Conservation (phyloP, 2,113 vertebrate species). For the Rhabdomys dilectus region DNA sequence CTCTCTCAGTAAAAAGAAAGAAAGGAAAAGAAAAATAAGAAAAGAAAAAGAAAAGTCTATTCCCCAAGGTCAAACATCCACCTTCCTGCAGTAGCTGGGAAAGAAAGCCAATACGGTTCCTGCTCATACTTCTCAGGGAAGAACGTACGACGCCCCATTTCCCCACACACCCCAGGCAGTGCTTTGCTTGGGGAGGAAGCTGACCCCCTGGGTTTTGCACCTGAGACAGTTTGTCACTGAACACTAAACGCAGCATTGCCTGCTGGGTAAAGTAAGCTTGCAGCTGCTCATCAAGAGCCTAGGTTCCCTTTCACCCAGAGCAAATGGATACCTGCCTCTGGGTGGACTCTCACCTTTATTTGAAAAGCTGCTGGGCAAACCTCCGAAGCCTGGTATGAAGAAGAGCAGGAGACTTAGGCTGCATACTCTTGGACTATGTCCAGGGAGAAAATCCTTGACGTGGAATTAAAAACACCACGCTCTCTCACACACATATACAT, state of each 20-base stretch:
- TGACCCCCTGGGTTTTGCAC: neutral
- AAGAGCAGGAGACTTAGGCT: neutral
- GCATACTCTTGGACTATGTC: no score
- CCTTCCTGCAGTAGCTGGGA: accelerated
- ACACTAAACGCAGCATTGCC: neutral
- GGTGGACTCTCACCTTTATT: accelerated
- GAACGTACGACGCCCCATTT: accelerated
- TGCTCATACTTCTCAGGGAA: accelerated
- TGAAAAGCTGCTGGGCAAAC: accelerated
- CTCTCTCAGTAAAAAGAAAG: neutral
- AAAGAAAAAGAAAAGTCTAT: no score
- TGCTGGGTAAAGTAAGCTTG: neutral
- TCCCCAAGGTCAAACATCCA: no score
- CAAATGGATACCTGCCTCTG: neutral
- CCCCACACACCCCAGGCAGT: accelerated
- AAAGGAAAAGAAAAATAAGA: neutral
- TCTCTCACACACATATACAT: neutral
- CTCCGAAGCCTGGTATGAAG: neutral
- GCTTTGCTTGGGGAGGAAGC: accelerated
- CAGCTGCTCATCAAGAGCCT: no score
- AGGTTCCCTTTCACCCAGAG: neutral
- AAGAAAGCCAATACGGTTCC: neutral
- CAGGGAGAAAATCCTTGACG: no score
- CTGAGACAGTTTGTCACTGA: neutral
- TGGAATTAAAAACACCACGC: neutral